A percentile compares a stretch with the other conserved stretches of the same genome.
phyloP scores from a whole-genome alignment of 2,797 vertebrate species.

The Semaprochilodus insignis region DNA sequence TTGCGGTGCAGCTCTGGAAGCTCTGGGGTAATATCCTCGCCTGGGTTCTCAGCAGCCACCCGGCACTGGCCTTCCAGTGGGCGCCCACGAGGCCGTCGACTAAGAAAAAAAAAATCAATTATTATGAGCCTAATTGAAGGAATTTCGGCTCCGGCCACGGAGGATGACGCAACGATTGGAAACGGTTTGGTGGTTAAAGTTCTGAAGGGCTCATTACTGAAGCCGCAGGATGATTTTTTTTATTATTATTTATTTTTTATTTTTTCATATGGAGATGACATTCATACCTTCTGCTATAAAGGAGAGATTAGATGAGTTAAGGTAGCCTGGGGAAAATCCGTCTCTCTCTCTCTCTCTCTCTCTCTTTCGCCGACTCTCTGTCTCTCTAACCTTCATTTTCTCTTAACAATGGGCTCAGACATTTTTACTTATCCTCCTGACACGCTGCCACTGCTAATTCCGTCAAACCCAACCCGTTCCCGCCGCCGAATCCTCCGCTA shows the following conservation, averaged over 20 bases:
- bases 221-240: neutral
- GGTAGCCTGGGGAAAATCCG: neutral
- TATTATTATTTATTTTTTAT: neutral
- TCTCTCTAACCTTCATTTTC: neutral
- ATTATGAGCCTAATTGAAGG: slow-evolving; percentile 16
- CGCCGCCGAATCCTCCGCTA: slow-evolving; percentile 2
- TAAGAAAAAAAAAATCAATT: slow-evolving; percentile 44
- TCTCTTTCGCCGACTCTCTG: neutral
- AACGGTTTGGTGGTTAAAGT: neutral
- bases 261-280: neutral
- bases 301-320: neutral
- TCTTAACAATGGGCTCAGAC: neutral
- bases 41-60: slow-evolving; percentile 61
- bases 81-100: slow-evolving; percentile 74
- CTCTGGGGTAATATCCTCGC: slow-evolving; percentile 58
- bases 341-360: neutral
- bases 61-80: slow-evolving; percentile 60
- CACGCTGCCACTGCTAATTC: neutral
- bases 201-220: slow-evolving; percentile 29
- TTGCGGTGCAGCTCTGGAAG: slow-evolving; percentile 61
- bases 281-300: neutral
- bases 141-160: neutral
- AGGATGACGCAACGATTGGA: slow-evolving; percentile 27
- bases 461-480: neutral
- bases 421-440: neutral